These are phyloP conservation scores for Oasisia sp. DNA, from an alignment of 2,888 invertebrate genomes.

Conservation along the genomic window DNA sequence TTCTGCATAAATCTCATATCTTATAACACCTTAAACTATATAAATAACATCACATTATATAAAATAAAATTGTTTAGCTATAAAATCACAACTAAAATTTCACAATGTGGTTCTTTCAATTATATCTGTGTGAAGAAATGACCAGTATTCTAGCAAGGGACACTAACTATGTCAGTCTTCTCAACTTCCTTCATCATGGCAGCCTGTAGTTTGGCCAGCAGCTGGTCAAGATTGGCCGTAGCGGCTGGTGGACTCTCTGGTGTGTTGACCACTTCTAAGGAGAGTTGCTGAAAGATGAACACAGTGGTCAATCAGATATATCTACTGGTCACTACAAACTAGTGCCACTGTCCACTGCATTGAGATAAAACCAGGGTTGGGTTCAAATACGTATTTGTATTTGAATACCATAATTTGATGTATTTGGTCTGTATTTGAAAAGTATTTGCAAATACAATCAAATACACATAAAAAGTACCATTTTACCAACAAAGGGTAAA, in stretches of 20 bases:
- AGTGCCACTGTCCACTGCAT: not conserved
- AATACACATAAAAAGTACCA: no score
- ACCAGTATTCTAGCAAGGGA: not conserved
- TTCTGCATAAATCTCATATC: not conserved
- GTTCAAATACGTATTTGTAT: no score
- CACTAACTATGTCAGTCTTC: constrained; percentile 29
- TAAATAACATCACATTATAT: not conserved
- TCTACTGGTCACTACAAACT: not conserved
- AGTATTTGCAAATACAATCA: no score
- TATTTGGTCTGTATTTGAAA: no score
- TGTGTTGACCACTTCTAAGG: constrained; percentile 34
- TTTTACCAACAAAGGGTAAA: no score
- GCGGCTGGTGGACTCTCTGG: constrained; percentile 38
- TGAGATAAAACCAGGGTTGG: not conserved
- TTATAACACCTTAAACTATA: not conserved
- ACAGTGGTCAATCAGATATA: not conserved
- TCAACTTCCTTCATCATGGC: constrained; percentile 50
- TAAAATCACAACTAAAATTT: no score
- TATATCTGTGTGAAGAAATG: not conserved
- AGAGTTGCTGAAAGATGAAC: constrained; percentile 40
- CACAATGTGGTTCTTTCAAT: not conserved
- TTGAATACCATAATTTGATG: no score
- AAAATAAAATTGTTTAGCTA: no score
- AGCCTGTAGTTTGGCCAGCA: constrained; percentile 48
- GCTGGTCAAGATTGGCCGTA: constrained; percentile 44